These are phyloP conservation scores for Cartodere bifasciata DNA, from an alignment of 2,888 invertebrate genomes.

Conservation along the genomic window DNA sequence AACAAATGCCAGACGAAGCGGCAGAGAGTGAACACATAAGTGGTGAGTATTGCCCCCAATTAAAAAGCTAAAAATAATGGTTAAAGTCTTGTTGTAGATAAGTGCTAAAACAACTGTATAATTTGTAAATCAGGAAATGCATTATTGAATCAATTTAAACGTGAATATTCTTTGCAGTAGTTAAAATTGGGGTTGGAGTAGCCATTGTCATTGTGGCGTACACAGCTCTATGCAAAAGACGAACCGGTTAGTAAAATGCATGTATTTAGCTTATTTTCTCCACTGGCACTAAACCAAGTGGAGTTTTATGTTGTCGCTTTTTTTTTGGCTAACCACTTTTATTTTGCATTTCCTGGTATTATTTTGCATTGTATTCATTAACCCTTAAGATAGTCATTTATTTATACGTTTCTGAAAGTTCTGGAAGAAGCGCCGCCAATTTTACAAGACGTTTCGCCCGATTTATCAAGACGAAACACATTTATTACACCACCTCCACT, in stretches of 20 bases:
- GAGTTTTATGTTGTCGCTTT: too few species aligned
- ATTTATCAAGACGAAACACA: conserved; percentile 36
- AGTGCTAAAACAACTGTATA: too few species aligned
- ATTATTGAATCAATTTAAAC: conserved; percentile 20
- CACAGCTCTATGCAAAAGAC: conserved; percentile 68
- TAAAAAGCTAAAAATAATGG: too few species aligned
- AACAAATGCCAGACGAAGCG: too few species aligned
- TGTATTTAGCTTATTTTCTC: conserved; percentile 11
- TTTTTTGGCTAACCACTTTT: conserved; percentile 26
- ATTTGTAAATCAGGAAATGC: conserved; percentile 36
- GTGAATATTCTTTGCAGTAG: conserved; percentile 57
- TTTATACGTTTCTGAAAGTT: not conserved
- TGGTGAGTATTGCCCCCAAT: too few species aligned
- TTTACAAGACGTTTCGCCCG: too few species aligned
- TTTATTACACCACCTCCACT: conserved; percentile 33
- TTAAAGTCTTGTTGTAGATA: too few species aligned
- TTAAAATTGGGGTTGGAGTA: conserved; percentile 75
- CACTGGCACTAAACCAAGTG: conserved; percentile 1
- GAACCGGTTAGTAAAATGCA: conserved; percentile 53
- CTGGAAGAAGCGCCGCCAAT: not conserved
- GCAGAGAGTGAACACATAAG: too few species aligned
- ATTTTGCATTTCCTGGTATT: conserved; percentile 32
- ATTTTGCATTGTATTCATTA: too few species aligned
- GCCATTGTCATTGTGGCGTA: conserved; percentile 75
- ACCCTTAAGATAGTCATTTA: not conserved